These are phyloP conservation scores for Marmota monax DNA, from an alignment of 2,113 vertebrate species.

Conservation along the genomic window DNA sequence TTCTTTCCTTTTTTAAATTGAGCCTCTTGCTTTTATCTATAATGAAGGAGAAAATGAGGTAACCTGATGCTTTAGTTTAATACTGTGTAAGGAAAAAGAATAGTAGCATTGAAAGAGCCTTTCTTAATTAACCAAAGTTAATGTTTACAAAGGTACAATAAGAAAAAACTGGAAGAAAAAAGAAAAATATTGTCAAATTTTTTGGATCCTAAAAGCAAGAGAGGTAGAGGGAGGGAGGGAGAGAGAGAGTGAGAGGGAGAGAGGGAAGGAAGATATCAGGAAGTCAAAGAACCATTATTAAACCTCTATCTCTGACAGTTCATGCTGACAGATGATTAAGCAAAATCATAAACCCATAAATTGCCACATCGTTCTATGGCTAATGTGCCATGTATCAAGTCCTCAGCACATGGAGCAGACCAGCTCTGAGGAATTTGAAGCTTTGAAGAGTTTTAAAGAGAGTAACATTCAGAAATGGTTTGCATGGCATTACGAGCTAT, in stretches of 20 bases:
- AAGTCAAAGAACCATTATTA: slow-evolving; percentile 17
- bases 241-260: neutral
- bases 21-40: slow-evolving; percentile 46
- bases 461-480: slow-evolving; percentile 40
- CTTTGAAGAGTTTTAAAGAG: neutral
- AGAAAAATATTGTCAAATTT: neutral
- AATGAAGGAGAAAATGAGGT: slow-evolving; percentile 63
- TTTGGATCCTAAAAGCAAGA: slow-evolving; percentile 1
- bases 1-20: slow-evolving; percentile 47
- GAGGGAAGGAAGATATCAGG: neutral
- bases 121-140: slow-evolving; percentile 41
- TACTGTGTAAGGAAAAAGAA: slow-evolving; percentile 34
- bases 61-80: slow-evolving; percentile 22
- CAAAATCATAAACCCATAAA: slow-evolving; percentile 20
- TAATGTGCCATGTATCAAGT: neutral
- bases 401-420: neutral
- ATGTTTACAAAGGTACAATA: neutral
- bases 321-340: slow-evolving; percentile 31
- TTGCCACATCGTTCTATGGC: neutral
- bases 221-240: neutral
- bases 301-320: slow-evolving; percentile 19
- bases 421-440: slow-evolving; percentile 10
- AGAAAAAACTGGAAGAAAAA: slow-evolving; percentile 22
- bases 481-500: neutral
- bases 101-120: slow-evolving; percentile 4